Base-by-base conservation (phyloP, 1,140 invertebrate genomes). In the Chrysomallon squamiferum region DNA sequence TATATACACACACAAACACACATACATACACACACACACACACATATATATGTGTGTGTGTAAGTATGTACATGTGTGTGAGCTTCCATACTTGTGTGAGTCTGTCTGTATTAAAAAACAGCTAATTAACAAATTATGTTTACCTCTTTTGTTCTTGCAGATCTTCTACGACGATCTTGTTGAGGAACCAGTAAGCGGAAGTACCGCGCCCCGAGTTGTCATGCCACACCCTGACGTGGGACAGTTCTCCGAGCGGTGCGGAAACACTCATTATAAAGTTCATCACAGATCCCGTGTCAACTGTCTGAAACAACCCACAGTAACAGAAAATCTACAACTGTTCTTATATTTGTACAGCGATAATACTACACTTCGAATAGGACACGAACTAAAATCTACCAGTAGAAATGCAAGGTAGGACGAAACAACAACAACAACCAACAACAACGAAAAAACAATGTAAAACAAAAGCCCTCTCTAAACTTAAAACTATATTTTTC, bases 131-230 rank as follows among this genome's bases (percentile, higher is more conserved):
- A n/a, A n/a, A n/a, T n/a, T n/a, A n/a, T n/a, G 35, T 56, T 65
- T 43, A 85, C 76, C 64, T 74, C 54, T 69, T 61, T 18, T 71
- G 63, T 60, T 41, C 74, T 69, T 88, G 87, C 32, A 89, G 62
- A 68, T 89, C 88, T 35, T 83, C 77, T 4, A 89, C 75, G 4
- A 86, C 72, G 13, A 89, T 75, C 66, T 80, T 78, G 57, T 83
- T 73, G 2, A 85, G 70, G 59, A 74, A 86, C 84, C 85, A 86
- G 18, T 74, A 76, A 7, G 73, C 69, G 18, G 75, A 59, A 29
- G 73, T 62, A 3, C 78, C 78, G 25, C 71, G 65, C 0, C 84
- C 85, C 15, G 79, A 73, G 62, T 84, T 83, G 66, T 86, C 84
- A 66, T 85, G 83, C 84, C 84, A 86, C 9, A 86, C 79, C 29